Evolutionary conservation across 2,113 vertebrate species (phyloP), one percentile per base, ranked within the genome.

Genomic region (Corapipo altera): DNA sequence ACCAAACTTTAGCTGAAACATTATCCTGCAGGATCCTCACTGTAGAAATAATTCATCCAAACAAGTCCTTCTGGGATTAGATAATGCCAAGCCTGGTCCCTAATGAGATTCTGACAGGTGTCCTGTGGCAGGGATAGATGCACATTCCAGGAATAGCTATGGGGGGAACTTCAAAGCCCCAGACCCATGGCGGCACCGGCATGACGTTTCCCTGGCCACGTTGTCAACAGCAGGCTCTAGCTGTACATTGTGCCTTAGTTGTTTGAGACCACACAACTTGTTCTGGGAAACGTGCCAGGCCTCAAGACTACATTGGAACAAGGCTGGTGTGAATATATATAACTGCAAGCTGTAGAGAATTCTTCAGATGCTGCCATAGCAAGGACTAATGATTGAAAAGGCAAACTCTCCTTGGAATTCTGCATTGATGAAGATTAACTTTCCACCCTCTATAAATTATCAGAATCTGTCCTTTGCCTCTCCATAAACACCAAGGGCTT

Each of bases 11-110:
- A 75, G 39, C 59, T 83, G 93, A 66, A 95, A 91, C 10, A 27
- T 83, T 90, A 88, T n/a, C 59, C 48, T 30, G 24, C 59, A 71
- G 58, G 33, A 58, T 88, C 54, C 14, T 85, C 52, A 20, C 37
- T 58, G 58, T 20, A 85, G 79, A 89, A 88, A 74, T 83, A 88
- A 91, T 91, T 91, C 8, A 88, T 86, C 88, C 55, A 64, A 88
- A 88, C 67, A 79, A 86, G 51, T 80, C 64, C 54, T 91, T 93
- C 71, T 83, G 35, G 20, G 33, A 59, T 74, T 69, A 86, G 67
- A 52, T 57, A 85, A 77, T 88, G 43, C 39, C 46, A 58, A 82
- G 54, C 6, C 3, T 0, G 18, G 21, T 61, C 66, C 78, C 84
- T 89, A 89, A 66, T 21, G 66, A 93, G 74, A 28, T 69, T 93